Evolutionary conservation across 2,113 vertebrate species (phyloP).

Genomic region (Clarias magur): DNA sequence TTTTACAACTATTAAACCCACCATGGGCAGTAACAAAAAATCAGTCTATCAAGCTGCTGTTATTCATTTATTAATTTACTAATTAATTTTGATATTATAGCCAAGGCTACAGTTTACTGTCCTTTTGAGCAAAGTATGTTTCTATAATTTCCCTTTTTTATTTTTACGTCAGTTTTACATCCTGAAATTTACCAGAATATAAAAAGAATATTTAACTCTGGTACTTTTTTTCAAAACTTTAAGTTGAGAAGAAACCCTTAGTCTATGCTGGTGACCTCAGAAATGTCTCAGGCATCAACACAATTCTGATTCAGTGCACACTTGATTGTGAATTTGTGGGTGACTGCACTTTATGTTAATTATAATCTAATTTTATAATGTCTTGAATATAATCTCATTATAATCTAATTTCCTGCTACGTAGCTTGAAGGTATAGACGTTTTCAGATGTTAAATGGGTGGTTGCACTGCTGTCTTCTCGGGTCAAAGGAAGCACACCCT

Average conservation of each 20-base stretch:
- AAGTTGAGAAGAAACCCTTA: conserved; percentile 26
- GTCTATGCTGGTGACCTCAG: conserved; percentile 7
- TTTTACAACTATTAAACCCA: too few species aligned
- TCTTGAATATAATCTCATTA: neutral
- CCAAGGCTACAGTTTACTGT: too few species aligned
- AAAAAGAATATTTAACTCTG: neutral
- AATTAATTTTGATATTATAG: too few species aligned
- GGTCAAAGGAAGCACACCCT: neutral
- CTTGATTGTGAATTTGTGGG: neutral
- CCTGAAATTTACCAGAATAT: neutral
- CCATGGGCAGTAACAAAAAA: too few species aligned
- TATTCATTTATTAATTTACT: too few species aligned
- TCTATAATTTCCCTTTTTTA: too few species aligned
- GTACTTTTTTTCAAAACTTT: neutral
- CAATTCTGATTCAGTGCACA: neutral
- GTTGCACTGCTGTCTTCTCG: neutral
- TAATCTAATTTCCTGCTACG: neutral
- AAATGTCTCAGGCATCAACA: conserved; percentile 9
- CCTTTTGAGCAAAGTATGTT: too few species aligned
- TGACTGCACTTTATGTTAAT: neutral
- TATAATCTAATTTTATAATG: neutral
- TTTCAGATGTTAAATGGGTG: neutral
- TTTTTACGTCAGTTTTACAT: neutral
- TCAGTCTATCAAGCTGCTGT: too few species aligned
- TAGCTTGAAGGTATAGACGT: neutral